phyloP scores from a whole-genome alignment of 92 coral and sea anemone species.

The Zoanthus sociatus region DNA sequence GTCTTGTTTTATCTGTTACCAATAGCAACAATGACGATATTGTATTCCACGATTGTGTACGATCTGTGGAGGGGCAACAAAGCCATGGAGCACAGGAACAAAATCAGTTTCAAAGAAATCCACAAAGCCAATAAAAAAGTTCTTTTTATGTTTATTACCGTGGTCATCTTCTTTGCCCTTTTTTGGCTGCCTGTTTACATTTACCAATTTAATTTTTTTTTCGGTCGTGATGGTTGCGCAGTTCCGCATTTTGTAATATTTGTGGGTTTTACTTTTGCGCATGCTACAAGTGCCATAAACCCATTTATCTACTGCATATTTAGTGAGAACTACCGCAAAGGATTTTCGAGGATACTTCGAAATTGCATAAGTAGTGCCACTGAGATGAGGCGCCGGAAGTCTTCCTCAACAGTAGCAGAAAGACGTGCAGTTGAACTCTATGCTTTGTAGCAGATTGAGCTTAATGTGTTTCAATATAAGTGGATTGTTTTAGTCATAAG shows the following conservation, averaged over 20 bases:
- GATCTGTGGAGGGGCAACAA: constrained; percentile 24
- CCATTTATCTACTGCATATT: constrained; percentile 34
- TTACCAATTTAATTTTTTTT: constrained; percentile 10
- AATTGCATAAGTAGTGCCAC: background rate
- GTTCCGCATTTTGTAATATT: background rate
- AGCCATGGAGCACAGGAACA: constrained; percentile 39
- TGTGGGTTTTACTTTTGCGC: constrained; percentile 13
- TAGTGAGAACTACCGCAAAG: constrained; percentile 37
- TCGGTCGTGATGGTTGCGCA: background rate
- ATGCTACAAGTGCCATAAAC: constrained; percentile 32
- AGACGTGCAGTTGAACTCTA: constrained; percentile 13
- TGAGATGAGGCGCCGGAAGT: background rate
- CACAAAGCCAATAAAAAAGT: constrained; percentile 45
- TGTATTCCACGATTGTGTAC: constrained; percentile 5
- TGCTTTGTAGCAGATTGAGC: background rate
- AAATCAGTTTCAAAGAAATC: constrained; percentile 2
- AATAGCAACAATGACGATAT: constrained; percentile 12
- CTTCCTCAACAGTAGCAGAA: constrained; percentile 16
- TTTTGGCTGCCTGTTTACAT: constrained; percentile 36
- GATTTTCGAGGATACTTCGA: constrained; percentile 1
- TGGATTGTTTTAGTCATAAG: no score
- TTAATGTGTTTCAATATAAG: background rate
- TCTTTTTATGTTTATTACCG: constrained; percentile 31
- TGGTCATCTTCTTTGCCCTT: constrained; percentile 14
- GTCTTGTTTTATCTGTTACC: constrained; percentile 17